Evolutionary conservation across 1,140 invertebrate species (phyloP).

Genomic region (Trichonephila clavata): DNA sequence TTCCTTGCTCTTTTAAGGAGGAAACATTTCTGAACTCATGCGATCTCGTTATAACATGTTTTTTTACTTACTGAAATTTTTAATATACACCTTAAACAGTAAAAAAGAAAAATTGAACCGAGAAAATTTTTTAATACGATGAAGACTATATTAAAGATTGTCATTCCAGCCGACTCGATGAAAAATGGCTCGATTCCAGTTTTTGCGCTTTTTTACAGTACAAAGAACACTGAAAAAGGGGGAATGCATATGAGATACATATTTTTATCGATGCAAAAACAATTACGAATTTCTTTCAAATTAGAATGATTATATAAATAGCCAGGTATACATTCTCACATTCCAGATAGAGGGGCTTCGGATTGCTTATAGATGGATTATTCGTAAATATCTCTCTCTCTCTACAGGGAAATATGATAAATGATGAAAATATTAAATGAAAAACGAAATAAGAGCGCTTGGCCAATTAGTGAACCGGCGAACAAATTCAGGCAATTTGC

Average conservation of each 20-base stretch:
- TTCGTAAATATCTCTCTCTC: not conserved
- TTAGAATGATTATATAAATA: not conserved
- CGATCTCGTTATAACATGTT: no score
- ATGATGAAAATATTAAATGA: conserved; percentile 33
- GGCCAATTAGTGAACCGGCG: not conserved
- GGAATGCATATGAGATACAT: not conserved
- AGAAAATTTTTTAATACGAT: no score
- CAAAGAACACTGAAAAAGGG: not conserved
- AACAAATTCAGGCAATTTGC: conserved; percentile 20
- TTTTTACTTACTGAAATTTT: no score
- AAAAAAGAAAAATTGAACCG: no score
- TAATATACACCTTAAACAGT: no score
- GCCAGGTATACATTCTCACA: not conserved
- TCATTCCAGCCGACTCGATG: not conserved
- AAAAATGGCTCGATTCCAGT: not conserved
- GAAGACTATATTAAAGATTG: not conserved
- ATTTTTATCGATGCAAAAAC: not conserved
- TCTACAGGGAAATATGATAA: conserved; percentile 19
- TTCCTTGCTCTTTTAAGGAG: no score
- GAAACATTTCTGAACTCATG: no score
- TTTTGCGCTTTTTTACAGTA: not conserved
- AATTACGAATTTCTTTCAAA: not conserved
- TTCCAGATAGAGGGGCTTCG: not conserved
- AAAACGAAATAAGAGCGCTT: not conserved
- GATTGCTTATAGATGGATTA: conserved; percentile 7